A percentile compares a stretch with the other conserved stretches of the same genome.
Conservation (phyloP, 2,113 vertebrate genomes). For the Myiozetetes cayanensis region DNA sequence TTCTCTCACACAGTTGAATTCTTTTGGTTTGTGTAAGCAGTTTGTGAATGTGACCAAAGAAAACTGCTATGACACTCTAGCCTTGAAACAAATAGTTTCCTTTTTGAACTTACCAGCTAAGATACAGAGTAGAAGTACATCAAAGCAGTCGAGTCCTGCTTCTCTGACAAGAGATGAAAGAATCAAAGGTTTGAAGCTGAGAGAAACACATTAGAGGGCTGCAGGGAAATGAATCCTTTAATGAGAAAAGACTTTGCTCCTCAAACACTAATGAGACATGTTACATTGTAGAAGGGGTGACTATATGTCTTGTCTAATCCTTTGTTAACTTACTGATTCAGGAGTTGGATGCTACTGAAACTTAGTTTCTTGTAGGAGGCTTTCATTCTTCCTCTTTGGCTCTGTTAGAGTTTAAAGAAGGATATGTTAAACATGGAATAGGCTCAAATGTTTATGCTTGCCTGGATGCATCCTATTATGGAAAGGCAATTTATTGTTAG, state of each 20-base stretch:
- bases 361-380: neutral
- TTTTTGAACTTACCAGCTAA: neutral
- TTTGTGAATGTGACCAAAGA: neutral
- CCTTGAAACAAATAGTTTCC: neutral
- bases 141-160: neutral
- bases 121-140: neutral
- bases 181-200: neutral
- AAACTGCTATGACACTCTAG: neutral
- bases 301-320: neutral
- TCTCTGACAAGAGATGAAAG: neutral
- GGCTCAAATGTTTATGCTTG: neutral
- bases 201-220: neutral
- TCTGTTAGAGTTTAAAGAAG: neutral
- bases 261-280: neutral
- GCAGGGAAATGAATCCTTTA: neutral
- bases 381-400: neutral
- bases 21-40: neutral
- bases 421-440: neutral
- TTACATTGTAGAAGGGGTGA: fast-evolving
- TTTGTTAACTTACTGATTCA: neutral
- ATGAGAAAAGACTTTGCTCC: neutral
- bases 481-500: neutral
- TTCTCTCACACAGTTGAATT: neutral
- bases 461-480: fast-evolving
- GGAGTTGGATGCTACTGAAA: neutral